Evolutionary conservation across 1,140 invertebrate genomes (phyloP), one percentile per base, ranked within the genome.

Genomic region (Drosophila hydei): DNA sequence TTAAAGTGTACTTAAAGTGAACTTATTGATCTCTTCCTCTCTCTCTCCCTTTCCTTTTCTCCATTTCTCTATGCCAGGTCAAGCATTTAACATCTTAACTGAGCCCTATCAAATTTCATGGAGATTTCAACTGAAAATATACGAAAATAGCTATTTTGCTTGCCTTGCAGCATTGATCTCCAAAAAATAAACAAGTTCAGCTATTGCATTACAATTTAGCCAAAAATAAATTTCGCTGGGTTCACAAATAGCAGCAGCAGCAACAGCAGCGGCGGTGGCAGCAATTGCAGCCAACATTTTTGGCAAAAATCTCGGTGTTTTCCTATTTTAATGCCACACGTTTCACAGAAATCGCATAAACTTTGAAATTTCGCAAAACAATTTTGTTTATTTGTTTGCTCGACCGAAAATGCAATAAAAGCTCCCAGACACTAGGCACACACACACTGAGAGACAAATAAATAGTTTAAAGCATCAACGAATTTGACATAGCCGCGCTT

Each of bases 381-480:
- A 64, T 58, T 65, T 65, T 71, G 68, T 71, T 71, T 71, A 71
- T 71, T 71, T 71, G 38, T 64, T 64, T 71, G 45, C 42, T 47
- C 36, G 16, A 51, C 52, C 60, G 16, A 50, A 63, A 77, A 56
- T 77, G 77, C 77, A 80, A 77, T 80, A 80, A 79, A 80, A 72
- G 48, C 38, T 55, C 52, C 42, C 71, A 59, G 59, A 70, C 72
- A 69, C 33, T 23, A 65, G 43, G 54, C 47, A 58, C 50, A 56
- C 45, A 19, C 2, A 43, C 7, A 9, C 12, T 11, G 42, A 45
- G 43, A 45, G 43, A 45, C 19, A 30, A 23, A 50, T 25, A 48
- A 21, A 45, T 23, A 45, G 12, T 19, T 21, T 4, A 19, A 23
- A n/a, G 43, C 43, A 45, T 12, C 43, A 21, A 50, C 48, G 25